Evolutionary conservation across 2,113 vertebrate species (phyloP).

Genomic region (Oreochromis spilurus): DNA sequence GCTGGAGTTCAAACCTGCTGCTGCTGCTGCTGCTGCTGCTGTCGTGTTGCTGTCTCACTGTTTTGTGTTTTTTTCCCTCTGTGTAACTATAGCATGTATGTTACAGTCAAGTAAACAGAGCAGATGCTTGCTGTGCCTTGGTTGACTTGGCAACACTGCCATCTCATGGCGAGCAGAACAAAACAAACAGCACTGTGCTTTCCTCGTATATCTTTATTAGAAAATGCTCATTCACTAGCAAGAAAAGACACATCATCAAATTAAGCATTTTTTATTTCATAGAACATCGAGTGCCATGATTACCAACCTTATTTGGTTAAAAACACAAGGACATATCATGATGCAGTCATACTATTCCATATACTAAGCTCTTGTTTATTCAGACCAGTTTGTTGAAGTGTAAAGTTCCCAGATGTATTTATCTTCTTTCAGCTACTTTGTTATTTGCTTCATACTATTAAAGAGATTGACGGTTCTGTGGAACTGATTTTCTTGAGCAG

Average conservation of each 20-base stretch:
- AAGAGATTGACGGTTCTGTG: not conserved
- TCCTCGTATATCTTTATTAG: conserved; percentile 4
- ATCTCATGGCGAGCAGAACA: conserved; percentile 63
- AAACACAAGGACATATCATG: not conserved
- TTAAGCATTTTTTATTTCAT: not conserved
- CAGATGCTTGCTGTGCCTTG: not conserved
- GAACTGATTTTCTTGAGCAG: not conserved
- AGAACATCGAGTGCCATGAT: not conserved
- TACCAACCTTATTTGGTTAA: not conserved
- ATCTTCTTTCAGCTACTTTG: not conserved
- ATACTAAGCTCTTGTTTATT: not conserved
- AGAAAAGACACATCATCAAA: not conserved
- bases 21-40: not conserved
- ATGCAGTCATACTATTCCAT: not conserved
- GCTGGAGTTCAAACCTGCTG: not conserved
- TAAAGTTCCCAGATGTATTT: not conserved
- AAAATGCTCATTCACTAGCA: not conserved
- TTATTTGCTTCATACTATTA: not conserved
- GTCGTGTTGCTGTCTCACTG: not conserved
- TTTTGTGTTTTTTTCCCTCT: accelerated
- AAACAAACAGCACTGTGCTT: not conserved
- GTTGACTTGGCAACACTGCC: conserved; percentile 74
- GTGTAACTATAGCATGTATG: conserved; percentile 7
- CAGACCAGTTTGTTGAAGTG: not conserved
- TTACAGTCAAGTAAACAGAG: not conserved